Conservation (phyloP, 2,888 invertebrate genomes). For the Cactoblastis cactorum region DNA sequence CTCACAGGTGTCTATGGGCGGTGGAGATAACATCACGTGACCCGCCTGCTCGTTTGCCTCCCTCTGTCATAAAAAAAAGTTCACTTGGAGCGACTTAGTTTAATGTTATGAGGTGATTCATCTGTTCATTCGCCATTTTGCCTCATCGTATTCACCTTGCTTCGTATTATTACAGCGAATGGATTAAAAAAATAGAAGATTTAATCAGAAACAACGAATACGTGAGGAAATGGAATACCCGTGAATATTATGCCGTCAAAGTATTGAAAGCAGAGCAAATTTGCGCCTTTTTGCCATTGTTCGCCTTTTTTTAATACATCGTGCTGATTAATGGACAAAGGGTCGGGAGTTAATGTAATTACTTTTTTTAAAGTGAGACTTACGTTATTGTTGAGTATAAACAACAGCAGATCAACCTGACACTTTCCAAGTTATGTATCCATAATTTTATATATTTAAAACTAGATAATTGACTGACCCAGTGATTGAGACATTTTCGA, state of each 20-base stretch:
- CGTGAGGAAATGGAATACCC: conserved; percentile 5
- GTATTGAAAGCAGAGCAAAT: conserved; percentile 5
- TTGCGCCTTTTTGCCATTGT: background rate
- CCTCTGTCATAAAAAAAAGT: too few relatives aligned
- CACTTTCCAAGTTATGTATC: too few relatives aligned
- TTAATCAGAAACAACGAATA: conserved; percentile 9
- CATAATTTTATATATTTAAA: too few relatives aligned
- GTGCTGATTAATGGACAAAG: background rate
- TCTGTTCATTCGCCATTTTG: background rate
- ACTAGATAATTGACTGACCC: too few relatives aligned
- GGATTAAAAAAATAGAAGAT: conserved; percentile 24
- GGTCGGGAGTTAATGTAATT: background rate
- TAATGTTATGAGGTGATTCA: too few relatives aligned
- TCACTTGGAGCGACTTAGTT: too few relatives aligned
- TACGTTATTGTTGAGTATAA: too few relatives aligned
- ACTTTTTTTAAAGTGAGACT: background rate
- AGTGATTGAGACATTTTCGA: too few relatives aligned
- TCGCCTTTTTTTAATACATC: background rate
- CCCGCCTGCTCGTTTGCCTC: too few relatives aligned
- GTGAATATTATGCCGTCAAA: conserved; percentile 1
- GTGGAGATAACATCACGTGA: too few relatives aligned
- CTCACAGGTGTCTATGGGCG: too few relatives aligned
- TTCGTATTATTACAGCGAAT: conserved; percentile 25
- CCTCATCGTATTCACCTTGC: conserved; percentile 16
- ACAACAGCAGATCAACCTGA: too few relatives aligned